Evolutionary conservation across 2,888 invertebrate species (phyloP).

Genomic region (Drosophila siamana): DNA sequence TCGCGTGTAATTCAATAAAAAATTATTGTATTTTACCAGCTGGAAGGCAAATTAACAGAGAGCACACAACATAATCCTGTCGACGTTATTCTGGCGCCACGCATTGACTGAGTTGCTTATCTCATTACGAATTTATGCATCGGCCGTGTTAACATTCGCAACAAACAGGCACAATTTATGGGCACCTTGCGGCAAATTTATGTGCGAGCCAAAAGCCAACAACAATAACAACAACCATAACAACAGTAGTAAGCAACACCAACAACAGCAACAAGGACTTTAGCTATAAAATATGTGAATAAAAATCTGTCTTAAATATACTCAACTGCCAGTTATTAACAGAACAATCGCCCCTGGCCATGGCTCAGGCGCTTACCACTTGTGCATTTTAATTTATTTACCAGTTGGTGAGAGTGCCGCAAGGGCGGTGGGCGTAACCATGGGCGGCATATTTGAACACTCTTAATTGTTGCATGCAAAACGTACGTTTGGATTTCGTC

Average conservation of each 20-base stretch:
- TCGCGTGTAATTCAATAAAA: conserved; percentile 41
- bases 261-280: conserved; percentile 5
- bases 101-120: conserved; percentile 46
- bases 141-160: conserved; percentile 39
- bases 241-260: conserved; percentile 8
- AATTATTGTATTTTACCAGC: conserved; percentile 32
- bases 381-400: conserved; percentile 43
- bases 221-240: conserved; percentile 21
- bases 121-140: conserved; percentile 61
- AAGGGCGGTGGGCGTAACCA: conserved; percentile 3
- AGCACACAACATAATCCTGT: conserved; percentile 32
- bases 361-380: conserved; percentile 26
- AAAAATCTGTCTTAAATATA: conserved; percentile 34
- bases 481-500: conserved; percentile 4
- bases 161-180: conserved; percentile 57
- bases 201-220: conserved; percentile 40
- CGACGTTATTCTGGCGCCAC: conserved; percentile 33
- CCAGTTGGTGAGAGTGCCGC: conserved; percentile 19
- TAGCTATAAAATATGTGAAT: conserved; percentile 23
- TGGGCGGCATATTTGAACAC: conserved; percentile 3
- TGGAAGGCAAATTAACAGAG: conserved; percentile 31
- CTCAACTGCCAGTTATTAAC: conserved; percentile 32
- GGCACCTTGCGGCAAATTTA: conserved; percentile 64
- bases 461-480: conserved; percentile 33
- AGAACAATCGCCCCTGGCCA: conserved; percentile 38